Conservation (phyloP, 2,113 vertebrate genomes). For the Ammodramus savannarum region DNA sequence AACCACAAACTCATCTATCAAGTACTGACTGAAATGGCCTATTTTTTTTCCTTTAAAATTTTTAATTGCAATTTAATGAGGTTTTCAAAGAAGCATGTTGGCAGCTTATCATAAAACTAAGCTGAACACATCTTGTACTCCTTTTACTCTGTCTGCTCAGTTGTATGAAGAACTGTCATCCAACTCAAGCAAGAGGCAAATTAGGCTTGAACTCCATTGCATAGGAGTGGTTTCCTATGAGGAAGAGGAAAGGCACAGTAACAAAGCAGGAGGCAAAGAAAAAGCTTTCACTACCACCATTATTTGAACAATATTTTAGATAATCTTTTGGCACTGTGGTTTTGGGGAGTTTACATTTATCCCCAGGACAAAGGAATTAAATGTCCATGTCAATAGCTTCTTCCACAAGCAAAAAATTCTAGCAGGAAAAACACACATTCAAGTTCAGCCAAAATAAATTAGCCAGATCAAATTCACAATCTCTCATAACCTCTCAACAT, state of each 20-base stretch:
- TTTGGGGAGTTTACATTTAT: neutral
- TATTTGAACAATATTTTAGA: neutral
- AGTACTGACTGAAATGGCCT: neutral
- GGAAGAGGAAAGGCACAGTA: neutral
- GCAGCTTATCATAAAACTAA: neutral
- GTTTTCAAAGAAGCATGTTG: conserved; percentile 1
- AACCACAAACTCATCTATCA: neutral
- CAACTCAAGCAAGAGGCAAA: neutral
- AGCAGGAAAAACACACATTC: neutral
- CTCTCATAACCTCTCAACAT: neutral
- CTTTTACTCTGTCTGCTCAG: neutral
- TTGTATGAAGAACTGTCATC: neutral
- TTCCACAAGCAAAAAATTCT: neutral
- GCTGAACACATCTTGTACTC: neutral
- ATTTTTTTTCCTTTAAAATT: neutral
- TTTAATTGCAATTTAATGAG: conserved; percentile 37
- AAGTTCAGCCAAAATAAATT: conserved; percentile 20
- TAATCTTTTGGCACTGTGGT: neutral
- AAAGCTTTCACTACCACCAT: neutral
- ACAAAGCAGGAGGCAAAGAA: neutral
- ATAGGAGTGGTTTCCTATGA: neutral
- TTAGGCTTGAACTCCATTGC: neutral
- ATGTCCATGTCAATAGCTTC: neutral
- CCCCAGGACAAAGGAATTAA: neutral
- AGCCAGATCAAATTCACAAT: neutral